These are phyloP conservation scores for Boulengeromyrus knoepffleri DNA, from an alignment of 2,113 vertebrate genomes.

Conservation along the genomic window DNA sequence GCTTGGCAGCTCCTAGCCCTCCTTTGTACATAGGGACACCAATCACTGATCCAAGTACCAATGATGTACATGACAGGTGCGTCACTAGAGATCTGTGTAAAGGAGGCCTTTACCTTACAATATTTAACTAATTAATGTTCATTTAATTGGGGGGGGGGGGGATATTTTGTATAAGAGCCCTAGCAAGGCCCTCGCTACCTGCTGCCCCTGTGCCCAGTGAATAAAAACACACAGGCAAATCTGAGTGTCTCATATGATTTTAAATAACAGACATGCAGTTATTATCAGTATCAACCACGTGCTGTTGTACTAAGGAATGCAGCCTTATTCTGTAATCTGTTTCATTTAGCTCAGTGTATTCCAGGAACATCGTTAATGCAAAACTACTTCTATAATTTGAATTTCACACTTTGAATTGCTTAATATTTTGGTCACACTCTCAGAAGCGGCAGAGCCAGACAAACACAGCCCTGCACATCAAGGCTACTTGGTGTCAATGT, in stretches of 20 bases:
- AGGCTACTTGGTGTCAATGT: background rate
- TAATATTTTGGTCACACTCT: background rate
- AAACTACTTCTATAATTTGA: background rate
- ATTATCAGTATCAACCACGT: background rate
- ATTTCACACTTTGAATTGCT: background rate
- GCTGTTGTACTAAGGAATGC: background rate
- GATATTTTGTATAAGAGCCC: background rate
- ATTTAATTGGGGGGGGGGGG: background rate
- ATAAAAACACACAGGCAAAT: background rate
- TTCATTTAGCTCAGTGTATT: background rate
- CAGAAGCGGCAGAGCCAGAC: background rate
- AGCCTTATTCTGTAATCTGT: background rate
- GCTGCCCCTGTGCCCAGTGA: background rate
- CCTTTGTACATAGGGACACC: background rate
- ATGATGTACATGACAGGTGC: background rate
- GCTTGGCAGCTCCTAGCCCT: background rate
- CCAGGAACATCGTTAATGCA: background rate
- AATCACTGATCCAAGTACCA: background rate
- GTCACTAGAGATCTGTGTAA: background rate
- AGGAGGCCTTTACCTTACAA: background rate
- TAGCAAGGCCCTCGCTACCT: background rate
- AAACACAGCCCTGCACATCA: background rate
- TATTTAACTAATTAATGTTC: background rate
- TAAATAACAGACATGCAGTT: background rate
- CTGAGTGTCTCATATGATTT: background rate